Evolutionary conservation across 2,888 invertebrate genomes (phyloP), one percentile per base, ranked within the genome.

Genomic region (Drymonia ruficornis): DNA sequence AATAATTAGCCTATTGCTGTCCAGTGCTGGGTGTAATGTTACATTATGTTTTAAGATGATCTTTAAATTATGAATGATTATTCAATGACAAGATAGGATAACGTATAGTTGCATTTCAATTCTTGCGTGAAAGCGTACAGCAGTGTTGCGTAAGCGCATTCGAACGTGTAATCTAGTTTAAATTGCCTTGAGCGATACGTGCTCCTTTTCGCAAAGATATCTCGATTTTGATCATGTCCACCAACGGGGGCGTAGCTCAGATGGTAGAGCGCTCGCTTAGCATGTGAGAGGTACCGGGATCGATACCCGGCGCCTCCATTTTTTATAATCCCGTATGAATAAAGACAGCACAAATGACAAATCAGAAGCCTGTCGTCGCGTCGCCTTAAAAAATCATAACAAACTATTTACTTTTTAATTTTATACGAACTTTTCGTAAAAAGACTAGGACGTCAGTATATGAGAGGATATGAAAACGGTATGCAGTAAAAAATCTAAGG

Each of bases 211-310:
- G 5, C 36, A 16, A 40, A 16, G 8, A 40, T 15, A 40, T 40
- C 16, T 9, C 9, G 16, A n/a, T 28, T 15, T 45, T 45, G 28
- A 15, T 15, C 45, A 28, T 3, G 9, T 28, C 18, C 4, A 28
- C 28, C 15, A 45, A 28, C 45, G 91, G 89, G 90, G 92, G 89
- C 90, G 93, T 91, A 91, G 91, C 91, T 91, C 92, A 93, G 91
- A 92, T 91, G 92, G 91, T 91, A 91, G 91, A 91, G 92, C 91
- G 92, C 92, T 91, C 92, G 91, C 92, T 92, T 91, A 92, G 91
- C 91, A 91, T 91, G 92, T 83, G 91, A 91, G 91, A 91, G 88
- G 89, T 90, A 91, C 91, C 88, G 91, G 91, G 89, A 91, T 91
- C 91, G 91, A 91, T 91, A 89, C 88, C 91, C 90, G 89, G 90